Evolutionary conservation across 2,113 vertebrate genomes (phyloP).

Genomic region (Ceratotherium simum): DNA sequence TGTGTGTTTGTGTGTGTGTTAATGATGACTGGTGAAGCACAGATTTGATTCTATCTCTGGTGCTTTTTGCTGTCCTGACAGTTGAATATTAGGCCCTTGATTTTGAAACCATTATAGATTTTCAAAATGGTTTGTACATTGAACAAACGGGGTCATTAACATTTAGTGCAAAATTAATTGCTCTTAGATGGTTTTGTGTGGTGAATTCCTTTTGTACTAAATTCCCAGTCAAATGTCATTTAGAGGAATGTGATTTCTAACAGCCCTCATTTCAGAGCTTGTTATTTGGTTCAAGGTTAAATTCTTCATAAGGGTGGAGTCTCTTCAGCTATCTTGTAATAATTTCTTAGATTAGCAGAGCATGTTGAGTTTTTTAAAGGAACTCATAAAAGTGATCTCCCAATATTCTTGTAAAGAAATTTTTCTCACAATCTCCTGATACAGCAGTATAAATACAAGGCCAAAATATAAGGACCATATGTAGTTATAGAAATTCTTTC

Average conservation of each 20-base stretch:
- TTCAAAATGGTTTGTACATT: background rate
- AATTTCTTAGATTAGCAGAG: background rate
- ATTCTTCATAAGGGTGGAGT: background rate
- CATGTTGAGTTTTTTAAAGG: background rate
- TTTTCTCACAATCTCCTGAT: background rate
- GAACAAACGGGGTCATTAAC: background rate
- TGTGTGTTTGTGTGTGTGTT: no score
- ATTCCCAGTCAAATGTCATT: background rate
- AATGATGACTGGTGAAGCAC: background rate
- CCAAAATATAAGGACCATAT: background rate
- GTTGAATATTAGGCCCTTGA: background rate
- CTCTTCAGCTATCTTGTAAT: background rate
- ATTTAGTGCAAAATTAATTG: background rate
- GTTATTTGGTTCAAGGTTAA: background rate
- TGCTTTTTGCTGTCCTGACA: background rate
- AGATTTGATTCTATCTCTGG: background rate
- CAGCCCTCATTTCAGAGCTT: background rate
- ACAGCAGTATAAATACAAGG: background rate
- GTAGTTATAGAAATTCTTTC: background rate
- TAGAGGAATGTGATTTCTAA: background rate
- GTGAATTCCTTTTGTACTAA: background rate
- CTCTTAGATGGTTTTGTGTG: background rate
- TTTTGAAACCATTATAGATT: background rate
- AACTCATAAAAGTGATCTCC: background rate
- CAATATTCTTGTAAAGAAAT: background rate